Evolutionary conservation across 2,888 invertebrate species (phyloP).

Genomic region (Rutpela maculata): DNA sequence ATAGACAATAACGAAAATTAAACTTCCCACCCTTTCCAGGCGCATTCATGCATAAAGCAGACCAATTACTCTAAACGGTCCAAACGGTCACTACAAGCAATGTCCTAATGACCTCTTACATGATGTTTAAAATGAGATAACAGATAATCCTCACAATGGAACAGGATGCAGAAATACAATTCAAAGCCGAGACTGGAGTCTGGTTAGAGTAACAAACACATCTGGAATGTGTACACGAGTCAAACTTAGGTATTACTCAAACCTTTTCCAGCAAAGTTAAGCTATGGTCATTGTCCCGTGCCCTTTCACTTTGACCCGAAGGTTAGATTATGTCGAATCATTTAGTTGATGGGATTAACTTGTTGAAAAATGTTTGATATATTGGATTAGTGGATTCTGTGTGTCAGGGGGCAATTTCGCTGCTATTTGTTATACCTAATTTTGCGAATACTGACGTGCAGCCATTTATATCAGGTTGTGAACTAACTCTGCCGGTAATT

Average conservation of each 20-base stretch:
- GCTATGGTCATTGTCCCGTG: constrained; percentile 43
- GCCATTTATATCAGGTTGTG: not conserved
- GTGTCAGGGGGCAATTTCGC: constrained; percentile 29
- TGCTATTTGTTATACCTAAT: constrained; percentile 35
- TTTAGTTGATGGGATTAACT: constrained; percentile 73
- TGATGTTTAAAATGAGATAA: constrained; percentile 30
- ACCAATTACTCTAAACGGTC: constrained; percentile 16
- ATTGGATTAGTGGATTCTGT: constrained; percentile 48
- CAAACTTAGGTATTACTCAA: constrained; percentile 30
- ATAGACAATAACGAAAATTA: not conserved
- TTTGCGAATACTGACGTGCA: constrained; percentile 14
- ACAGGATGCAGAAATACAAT: constrained; percentile 27
- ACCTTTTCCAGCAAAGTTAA: constrained; percentile 38
- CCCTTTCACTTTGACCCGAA: constrained; percentile 39
- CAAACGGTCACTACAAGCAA: constrained; percentile 27
- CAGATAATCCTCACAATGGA: constrained; percentile 31
- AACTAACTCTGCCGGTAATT: not conserved
- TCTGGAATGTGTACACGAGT: constrained; percentile 40
- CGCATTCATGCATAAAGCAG: not conserved
- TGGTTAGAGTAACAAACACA: constrained; percentile 37
- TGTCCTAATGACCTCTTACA: constrained; percentile 28
- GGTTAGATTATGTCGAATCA: constrained; percentile 72
- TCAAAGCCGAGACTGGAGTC: constrained; percentile 14
- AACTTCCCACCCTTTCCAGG: not conserved
- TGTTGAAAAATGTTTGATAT: constrained; percentile 72